These are phyloP conservation scores for Montipora foliosa DNA, from an alignment of 64 coral and sea anemone genomes.

Conservation along the genomic window DNA sequence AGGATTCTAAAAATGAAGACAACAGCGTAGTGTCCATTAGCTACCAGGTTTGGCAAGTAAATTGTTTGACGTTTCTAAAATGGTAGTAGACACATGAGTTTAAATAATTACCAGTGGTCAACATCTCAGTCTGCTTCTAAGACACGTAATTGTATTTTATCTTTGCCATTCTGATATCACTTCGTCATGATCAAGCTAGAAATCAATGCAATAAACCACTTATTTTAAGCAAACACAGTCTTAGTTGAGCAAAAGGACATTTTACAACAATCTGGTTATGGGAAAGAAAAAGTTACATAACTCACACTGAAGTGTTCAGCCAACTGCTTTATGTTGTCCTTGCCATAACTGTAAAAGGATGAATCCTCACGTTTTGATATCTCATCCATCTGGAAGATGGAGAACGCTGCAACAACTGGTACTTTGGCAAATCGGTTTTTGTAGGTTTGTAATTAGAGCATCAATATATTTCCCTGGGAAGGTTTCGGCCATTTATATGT, in stretches of 20 bases:
- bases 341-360: not conserved
- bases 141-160: not conserved
- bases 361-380: not conserved
- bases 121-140: not conserved
- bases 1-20: not conserved
- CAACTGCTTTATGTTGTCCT: constrained; percentile 11
- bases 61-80: not conserved
- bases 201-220: not conserved
- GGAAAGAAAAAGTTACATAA: not conserved
- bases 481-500: not conserved
- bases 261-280: not conserved
- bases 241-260: not conserved
- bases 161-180: not conserved
- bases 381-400: constrained; percentile 13
- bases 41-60: not conserved
- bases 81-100: not conserved
- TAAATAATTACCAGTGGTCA: not conserved
- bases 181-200: not conserved
- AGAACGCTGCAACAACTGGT: constrained; percentile 19
- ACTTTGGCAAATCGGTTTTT: not conserved
- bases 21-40: not conserved
- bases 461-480: not conserved
- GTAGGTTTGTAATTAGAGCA: constrained; percentile 14
- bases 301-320: not conserved
- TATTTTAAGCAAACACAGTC: not conserved